These are phyloP conservation scores for Ptilodon capucinus DNA, from an alignment of 2,888 invertebrate genomes.

Conservation along the genomic window DNA sequence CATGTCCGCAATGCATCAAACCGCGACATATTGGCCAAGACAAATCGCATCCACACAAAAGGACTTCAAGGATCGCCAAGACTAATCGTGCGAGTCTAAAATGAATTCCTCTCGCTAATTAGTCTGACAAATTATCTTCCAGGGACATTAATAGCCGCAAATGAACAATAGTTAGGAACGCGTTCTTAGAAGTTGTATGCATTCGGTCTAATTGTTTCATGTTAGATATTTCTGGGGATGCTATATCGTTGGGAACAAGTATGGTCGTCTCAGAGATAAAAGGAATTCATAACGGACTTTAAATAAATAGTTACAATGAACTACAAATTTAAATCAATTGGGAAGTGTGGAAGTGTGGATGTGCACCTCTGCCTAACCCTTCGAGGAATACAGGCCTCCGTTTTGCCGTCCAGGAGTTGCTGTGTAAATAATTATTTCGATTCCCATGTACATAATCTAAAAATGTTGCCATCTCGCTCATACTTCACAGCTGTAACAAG, in stretches of 20 bases:
- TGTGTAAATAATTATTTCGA: no score
- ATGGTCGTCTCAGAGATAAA: neutral
- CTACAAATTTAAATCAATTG: no score
- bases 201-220: slow-evolving; percentile 3
- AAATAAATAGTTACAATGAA: no score
- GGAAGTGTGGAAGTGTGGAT: no score
- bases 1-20: slow-evolving; percentile 31
- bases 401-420: no score
- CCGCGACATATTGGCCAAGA: slow-evolving; percentile 23
- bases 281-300: no score
- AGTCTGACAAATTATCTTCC: slow-evolving; percentile 43
- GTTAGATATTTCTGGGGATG: neutral
- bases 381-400: no score
- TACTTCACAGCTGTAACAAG: no score
- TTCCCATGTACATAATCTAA: no score
- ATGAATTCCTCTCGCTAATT: slow-evolving; percentile 54
- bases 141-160: slow-evolving; percentile 39
- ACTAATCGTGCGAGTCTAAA: slow-evolving; percentile 41
- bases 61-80: slow-evolving; percentile 24
- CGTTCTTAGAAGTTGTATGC: slow-evolving; percentile 20
- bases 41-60: slow-evolving; percentile 34
- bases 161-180: slow-evolving; percentile 42
- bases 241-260: neutral
- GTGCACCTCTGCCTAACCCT: no score
- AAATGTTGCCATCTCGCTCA: no score